Evolutionary conservation across 2,888 invertebrate species (phyloP), one percentile per base, ranked within the genome.

Genomic region (Bembecia ichneumoniformis): DNA sequence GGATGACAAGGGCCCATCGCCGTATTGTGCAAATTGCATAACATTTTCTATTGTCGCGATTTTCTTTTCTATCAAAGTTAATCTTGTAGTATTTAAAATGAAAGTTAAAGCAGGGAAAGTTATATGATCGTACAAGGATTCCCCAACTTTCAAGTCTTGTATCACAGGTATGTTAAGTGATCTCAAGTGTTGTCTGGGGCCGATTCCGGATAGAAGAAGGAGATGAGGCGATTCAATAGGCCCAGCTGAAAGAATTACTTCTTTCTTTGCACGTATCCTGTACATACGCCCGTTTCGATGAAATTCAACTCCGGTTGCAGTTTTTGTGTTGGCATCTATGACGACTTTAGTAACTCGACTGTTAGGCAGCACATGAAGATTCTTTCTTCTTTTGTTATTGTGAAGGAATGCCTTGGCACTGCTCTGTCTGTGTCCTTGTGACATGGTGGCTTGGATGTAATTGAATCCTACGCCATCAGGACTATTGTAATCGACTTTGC

Each of bases 211-310:
- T 1, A 92, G 72, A 90, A 91, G 90, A 14, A 92, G 62, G 10
- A 96, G 68, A 71, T 96, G 94, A 0, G 96, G 93, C 0, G 94
- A 91, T 73, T 93, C 94, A 55, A 96, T 91, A 0, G 94, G 90
- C 0, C 96, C 94, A 1, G 92, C 93, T 7, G 92, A 91, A 5
- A 90, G 59, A 45, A 91, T 82, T 0, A 90, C 88, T 69, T 91
- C 91, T 57, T 88, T 90, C 1, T 68, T 77, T 4, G 84, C 84
- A 53, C 59, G 58, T 43, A 84, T 77, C 55, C 66, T 63, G 55
- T 80, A 81, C 3, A 91, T 44, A 87, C 90, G 58, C 14, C 78
- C 76, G 15, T 75, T 76, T 54, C 68, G 76, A 35, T 69, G 58
- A 52, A 81, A 81, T 61, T 79, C 74, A 1, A 84, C 77, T 3